These are phyloP conservation scores for Chymomyza caudatula DNA, from an alignment of 2,888 invertebrate genomes.

Conservation along the genomic window DNA sequence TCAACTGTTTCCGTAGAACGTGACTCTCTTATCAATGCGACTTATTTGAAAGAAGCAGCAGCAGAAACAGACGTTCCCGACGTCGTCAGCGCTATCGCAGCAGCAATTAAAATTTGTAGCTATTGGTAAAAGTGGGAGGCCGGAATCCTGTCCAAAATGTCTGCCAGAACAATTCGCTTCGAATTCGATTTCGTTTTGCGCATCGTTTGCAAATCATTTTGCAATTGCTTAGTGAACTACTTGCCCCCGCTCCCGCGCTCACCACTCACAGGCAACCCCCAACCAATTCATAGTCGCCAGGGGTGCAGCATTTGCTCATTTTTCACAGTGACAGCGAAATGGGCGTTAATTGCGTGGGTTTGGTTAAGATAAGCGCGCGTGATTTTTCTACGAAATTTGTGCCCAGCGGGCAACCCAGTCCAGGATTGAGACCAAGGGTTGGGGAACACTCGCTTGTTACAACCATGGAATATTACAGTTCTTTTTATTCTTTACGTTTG, in stretches of 20 bases:
- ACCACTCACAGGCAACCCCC: not conserved
- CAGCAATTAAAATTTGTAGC: slow-evolving; percentile 71
- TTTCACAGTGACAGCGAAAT: slow-evolving; percentile 69
- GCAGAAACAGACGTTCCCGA: not conserved
- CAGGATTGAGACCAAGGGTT: not conserved
- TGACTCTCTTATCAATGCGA: slow-evolving; percentile 75
- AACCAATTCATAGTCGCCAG: not conserved
- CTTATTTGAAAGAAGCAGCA: slow-evolving; percentile 41
- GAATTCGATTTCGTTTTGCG: slow-evolving; percentile 62
- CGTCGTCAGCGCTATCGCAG: slow-evolving; percentile 50
- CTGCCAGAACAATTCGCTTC: slow-evolving; percentile 1
- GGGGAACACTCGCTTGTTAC: not conserved
- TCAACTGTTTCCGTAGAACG: slow-evolving; percentile 56
- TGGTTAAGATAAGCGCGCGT: slow-evolving; percentile 75
- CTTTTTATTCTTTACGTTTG: slow-evolving; percentile 17
- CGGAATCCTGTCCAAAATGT: slow-evolving; percentile 10
- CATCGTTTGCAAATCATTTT: slow-evolving; percentile 69
- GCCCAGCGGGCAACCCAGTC: slow-evolving; percentile 52
- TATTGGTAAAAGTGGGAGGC: slow-evolving; percentile 48
- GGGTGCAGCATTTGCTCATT: slow-evolving; percentile 35
- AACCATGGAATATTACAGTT: slow-evolving; percentile 23
- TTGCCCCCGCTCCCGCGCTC: slow-evolving; percentile 9
- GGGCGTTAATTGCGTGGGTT: slow-evolving; percentile 75
- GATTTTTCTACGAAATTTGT: slow-evolving; percentile 70
- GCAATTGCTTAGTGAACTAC: slow-evolving; percentile 43